Conservation (phyloP, 2,888 invertebrate genomes). For the Netelia virgata region DNA sequence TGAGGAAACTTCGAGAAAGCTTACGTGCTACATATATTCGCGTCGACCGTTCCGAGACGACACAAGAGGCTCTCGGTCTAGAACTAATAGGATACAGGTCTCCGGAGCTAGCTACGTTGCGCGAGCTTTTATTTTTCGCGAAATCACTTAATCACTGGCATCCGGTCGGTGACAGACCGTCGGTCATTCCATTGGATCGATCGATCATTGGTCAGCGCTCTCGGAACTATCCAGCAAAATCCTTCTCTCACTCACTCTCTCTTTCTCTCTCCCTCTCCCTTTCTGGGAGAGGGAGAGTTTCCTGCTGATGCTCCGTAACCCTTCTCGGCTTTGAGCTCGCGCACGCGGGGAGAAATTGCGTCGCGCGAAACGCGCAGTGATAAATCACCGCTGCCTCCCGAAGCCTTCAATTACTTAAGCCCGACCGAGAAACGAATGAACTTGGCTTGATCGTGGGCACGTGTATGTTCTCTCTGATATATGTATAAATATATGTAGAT, state of each 20-base stretch:
- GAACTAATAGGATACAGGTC: not conserved
- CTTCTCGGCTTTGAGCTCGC: conserved; percentile 50
- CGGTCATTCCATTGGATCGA: conserved; percentile 75
- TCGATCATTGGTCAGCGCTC: conserved; percentile 78
- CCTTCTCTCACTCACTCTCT: conserved; percentile 11
- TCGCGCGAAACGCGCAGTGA: conserved; percentile 71
- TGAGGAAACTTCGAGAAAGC: conserved; percentile 29
- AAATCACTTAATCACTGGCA: conserved; percentile 76
- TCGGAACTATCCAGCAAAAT: conserved; percentile 64
- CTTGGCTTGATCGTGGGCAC: conserved; percentile 46
- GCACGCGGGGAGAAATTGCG: conserved; percentile 39
- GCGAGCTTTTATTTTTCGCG: conserved; percentile 66
- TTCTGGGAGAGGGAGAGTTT: conserved; percentile 20
- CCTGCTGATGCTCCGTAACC: conserved; percentile 52
- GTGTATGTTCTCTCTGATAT: conserved; percentile 35
- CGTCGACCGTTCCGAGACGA: conserved; percentile 29
- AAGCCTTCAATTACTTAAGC: conserved; percentile 78
- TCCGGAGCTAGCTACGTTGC: not conserved
- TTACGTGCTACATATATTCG: conserved; percentile 26
- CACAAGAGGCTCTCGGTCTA: not conserved
- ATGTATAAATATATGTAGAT: not conserved
- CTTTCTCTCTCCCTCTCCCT: conserved; percentile 16
- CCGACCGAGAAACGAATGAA: conserved; percentile 58
- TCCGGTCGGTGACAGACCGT: conserved; percentile 70
- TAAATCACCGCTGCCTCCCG: conserved; percentile 76